Evolutionary conservation across 2,888 invertebrate genomes (phyloP).

Genomic region (Petrolisthes manimaculis): DNA sequence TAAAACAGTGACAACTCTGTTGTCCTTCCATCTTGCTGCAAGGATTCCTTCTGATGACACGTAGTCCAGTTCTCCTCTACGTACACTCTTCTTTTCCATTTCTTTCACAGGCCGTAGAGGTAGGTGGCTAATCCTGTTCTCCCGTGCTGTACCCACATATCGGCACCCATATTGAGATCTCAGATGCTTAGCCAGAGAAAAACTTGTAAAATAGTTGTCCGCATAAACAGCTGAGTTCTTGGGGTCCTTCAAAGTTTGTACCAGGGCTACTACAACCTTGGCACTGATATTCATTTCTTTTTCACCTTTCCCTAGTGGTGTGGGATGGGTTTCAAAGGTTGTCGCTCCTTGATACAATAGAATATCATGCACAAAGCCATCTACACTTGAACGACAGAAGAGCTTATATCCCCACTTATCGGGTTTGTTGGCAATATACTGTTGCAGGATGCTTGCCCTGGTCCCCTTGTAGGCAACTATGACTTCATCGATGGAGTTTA

Average conservation of each 20-base stretch:
- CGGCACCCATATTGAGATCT: not conserved
- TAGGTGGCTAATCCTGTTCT: constrained; percentile 10
- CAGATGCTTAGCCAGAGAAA: not conserved
- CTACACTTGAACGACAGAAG: constrained; percentile 28
- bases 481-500: constrained; percentile 45
- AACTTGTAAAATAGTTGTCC: constrained; percentile 40
- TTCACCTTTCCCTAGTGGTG: constrained; percentile 6
- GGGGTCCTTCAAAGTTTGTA: constrained; percentile 23
- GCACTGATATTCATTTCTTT: not conserved
- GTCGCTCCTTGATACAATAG: constrained; percentile 37
- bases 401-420: constrained; percentile 51
- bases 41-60: constrained; percentile 12
- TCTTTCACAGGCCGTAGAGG: constrained; percentile 1
- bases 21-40: constrained; percentile 5
- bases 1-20: not conserved
- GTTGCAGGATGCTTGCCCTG: constrained; percentile 21
- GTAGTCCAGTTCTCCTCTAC: constrained; percentile 9
- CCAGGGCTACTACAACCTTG: not conserved
- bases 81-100: not conserved
- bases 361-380: constrained; percentile 52
- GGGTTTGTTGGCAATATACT: constrained; percentile 40
- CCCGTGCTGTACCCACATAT: constrained; percentile 3
- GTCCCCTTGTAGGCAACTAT: constrained; percentile 53
- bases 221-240: constrained; percentile 22
- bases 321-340: constrained; percentile 33